Evolutionary conservation across 2,888 invertebrate genomes (phyloP).

Genomic region (Hydrotaea cyrtoneurina): DNA sequence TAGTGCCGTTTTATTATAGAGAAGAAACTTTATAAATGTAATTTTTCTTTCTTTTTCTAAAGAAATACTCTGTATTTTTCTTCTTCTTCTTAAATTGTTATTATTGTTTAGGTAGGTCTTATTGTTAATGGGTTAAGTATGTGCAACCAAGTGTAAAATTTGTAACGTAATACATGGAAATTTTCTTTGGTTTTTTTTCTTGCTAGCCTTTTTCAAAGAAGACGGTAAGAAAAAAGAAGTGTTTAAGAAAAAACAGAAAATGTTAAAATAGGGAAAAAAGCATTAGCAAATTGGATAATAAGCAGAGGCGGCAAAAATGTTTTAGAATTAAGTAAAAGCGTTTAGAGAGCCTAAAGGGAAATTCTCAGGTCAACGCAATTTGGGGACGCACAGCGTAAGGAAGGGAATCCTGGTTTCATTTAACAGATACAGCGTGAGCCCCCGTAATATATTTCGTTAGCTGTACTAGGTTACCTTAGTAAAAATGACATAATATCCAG

Average conservation of each 20-base stretch:
- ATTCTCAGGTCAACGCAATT: no score
- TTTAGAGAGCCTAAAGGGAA: not conserved
- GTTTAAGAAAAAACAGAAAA: not conserved
- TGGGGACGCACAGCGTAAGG: no score
- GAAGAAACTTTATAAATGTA: slow-evolving; percentile 6
- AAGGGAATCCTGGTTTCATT: no score
- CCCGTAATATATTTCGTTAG: no score
- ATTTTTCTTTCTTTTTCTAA: not conserved
- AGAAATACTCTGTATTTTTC: slow-evolving; percentile 8
- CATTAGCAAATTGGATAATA: not conserved
- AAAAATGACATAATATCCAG: no score
- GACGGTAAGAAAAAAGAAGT: not conserved
- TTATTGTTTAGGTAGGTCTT: slow-evolving; percentile 6
- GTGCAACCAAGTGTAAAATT: slow-evolving; percentile 60
- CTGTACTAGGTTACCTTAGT: no score
- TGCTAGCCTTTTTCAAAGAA: not conserved
- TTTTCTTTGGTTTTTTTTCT: not conserved
- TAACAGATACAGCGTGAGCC: no score
- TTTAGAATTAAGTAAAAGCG: not conserved
- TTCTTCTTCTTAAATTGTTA: not conserved
- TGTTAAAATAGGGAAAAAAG: not conserved
- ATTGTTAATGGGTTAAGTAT: slow-evolving; percentile 63
- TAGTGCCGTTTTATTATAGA: slow-evolving; percentile 13
- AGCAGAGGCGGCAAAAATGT: not conserved
- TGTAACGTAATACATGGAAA: slow-evolving; percentile 54